These are phyloP conservation scores for Hydractinia symbiolongicarpus DNA, from an alignment of 30 jellyfish, hydroid and myxozoan genomes.

Conservation along the genomic window DNA sequence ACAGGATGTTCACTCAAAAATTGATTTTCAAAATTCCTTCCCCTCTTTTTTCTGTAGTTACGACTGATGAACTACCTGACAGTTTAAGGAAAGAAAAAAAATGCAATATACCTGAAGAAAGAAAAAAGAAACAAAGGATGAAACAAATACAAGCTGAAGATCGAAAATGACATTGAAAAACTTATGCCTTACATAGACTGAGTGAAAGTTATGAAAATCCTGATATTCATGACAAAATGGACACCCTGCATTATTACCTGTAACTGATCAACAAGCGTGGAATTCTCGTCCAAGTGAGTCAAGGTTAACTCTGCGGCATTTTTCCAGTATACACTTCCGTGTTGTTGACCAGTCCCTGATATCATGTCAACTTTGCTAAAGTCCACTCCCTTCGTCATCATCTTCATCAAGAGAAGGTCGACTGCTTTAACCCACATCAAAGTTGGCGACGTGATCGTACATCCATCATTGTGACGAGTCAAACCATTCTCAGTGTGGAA, in stretches of 20 bases:
- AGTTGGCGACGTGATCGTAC: constrained; percentile 71
- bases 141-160: too few species aligned
- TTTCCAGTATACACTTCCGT: constrained; percentile 88
- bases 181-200: too few species aligned
- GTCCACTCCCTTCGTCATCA: constrained; percentile 24
- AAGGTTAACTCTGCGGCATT: constrained; percentile 32
- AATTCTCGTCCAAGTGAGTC: constrained; percentile 22
- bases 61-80: too few species aligned
- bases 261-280: constrained; percentile 40
- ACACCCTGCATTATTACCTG: constrained; percentile 35
- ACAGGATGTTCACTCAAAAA: too few species aligned
- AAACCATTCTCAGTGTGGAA: constrained; percentile 73
- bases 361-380: constrained; percentile 35
- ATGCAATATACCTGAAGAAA: too few species aligned
- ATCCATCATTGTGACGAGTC: constrained; percentile 32
- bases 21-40: too few species aligned
- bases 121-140: too few species aligned
- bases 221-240: too few species aligned
- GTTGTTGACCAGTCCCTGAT: constrained; percentile 92
- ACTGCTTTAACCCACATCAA: constrained; percentile 86
- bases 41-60: too few species aligned
- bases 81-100: too few species aligned
- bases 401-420: constrained; percentile 42
- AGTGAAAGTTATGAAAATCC: too few species aligned
- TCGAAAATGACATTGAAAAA: too few species aligned